Percentiles rank a stretch among this genome's conserved stretches.
Conservation (phyloP, 2,113 vertebrate genomes). For the Agelaius tricolor region DNA sequence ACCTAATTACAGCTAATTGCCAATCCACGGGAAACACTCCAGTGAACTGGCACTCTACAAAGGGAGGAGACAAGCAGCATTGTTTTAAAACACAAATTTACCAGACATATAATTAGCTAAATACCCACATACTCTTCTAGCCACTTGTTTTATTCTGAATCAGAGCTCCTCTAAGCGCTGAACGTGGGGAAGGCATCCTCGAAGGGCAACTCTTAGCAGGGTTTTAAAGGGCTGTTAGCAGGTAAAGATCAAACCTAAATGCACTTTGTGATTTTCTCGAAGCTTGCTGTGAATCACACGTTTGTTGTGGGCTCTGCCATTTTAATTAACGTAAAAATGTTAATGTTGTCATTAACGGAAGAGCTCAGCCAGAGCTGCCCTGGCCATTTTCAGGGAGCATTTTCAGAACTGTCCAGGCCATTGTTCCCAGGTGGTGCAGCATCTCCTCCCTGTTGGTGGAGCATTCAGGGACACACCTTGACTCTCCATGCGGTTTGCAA, state of each 20-base stretch:
- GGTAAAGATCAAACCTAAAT: neutral
- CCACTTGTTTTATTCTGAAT: conserved; percentile 50
- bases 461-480: neutral
- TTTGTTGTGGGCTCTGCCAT: neutral
- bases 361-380: neutral
- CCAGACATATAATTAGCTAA: conserved; percentile 72
- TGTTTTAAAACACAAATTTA: conserved; percentile 74
- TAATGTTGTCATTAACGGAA: neutral
- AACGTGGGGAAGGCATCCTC: neutral
- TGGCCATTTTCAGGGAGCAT: neutral
- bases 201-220: neutral
- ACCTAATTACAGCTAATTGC: conserved; percentile 75
- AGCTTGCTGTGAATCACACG: neutral
- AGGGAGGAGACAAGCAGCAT: conserved; percentile 70
- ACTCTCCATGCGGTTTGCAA: neutral
- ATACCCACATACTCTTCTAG: conserved; percentile 55
- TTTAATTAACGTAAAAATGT: no score
- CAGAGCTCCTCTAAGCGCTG: conserved; percentile 40
- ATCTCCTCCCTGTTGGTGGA: neutral
- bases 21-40: conserved; percentile 70
- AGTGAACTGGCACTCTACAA: conserved; percentile 72
- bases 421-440: neutral
- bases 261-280: neutral
- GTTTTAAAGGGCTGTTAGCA: neutral
- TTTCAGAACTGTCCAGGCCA: no score